Conservation (phyloP, 1,140 invertebrate genomes). For the Diorhabda carinulata region DNA sequence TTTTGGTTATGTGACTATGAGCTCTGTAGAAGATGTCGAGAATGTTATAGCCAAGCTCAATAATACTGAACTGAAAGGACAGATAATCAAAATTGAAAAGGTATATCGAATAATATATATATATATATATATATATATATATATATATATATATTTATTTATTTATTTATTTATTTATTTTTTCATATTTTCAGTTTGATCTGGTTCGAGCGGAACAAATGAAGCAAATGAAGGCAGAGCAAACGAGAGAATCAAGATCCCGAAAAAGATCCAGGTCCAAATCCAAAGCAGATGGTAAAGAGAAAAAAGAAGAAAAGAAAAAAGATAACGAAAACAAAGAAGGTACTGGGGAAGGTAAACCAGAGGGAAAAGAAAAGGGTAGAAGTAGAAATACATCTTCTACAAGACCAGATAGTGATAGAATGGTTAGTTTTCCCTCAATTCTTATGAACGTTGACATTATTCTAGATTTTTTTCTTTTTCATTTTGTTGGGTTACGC, state of each 20-base stretch:
- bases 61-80: slow-evolving; percentile 85
- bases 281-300: slow-evolving; percentile 41
- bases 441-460: neutral
- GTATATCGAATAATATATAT: slow-evolving; percentile 47
- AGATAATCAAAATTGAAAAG: slow-evolving; percentile 90
- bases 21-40: slow-evolving; percentile 78
- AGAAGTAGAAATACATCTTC: slow-evolving; percentile 14
- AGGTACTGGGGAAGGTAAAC: slow-evolving; percentile 18
- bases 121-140: neutral
- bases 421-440: slow-evolving; percentile 6
- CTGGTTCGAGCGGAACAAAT: slow-evolving; percentile 26
- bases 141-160: neutral
- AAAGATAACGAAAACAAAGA: slow-evolving; percentile 41
- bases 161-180: neutral
- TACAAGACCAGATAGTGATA: slow-evolving; percentile 12
- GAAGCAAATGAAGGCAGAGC: slow-evolving; percentile 28
- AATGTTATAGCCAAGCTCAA: slow-evolving; percentile 87
- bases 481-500: neutral
- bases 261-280: slow-evolving; percentile 17
- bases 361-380: slow-evolving; percentile 21
- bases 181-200: slow-evolving; percentile 24
- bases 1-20: slow-evolving; percentile 95
- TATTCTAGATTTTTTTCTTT: neutral
- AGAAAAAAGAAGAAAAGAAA: slow-evolving; percentile 42
- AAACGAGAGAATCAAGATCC: slow-evolving; percentile 18